Percentiles rank a stretch among this genome's conserved stretches.
Conservation (phyloP, 2,797 vertebrate genomes). For the Ptychobarbus kaznakovi region DNA sequence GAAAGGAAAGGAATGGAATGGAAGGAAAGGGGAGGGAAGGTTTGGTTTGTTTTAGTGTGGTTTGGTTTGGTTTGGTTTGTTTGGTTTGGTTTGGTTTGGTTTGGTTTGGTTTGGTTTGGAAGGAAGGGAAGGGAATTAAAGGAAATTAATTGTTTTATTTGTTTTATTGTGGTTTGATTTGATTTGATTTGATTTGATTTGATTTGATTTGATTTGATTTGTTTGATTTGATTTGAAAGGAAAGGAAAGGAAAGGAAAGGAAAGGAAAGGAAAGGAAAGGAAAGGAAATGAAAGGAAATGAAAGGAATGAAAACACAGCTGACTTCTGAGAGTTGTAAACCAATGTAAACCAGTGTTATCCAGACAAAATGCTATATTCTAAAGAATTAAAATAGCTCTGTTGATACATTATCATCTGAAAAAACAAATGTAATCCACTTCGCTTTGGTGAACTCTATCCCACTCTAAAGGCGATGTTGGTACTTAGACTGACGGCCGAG, state of each 20-base stretch:
- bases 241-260: background rate
- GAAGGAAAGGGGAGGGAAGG: no score
- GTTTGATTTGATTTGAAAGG: background rate
- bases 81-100: no score
- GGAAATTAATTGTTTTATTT: background rate
- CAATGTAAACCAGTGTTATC: background rate
- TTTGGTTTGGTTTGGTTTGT: no score
- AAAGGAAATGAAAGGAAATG: background rate
- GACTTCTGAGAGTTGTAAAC: background rate
- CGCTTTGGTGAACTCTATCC: background rate
- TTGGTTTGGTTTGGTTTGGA: no score
- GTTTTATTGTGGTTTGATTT: no score
- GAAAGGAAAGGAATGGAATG: no score
- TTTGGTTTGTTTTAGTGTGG: no score
- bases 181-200: background rate
- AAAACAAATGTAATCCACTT: constrained; percentile 33
- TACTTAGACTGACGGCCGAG: constrained; percentile 49
- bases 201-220: background rate
- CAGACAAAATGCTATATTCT: background rate
- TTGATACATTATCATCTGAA: constrained; percentile 14
- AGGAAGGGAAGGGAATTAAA: no score
- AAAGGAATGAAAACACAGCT: background rate
- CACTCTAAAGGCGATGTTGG: constrained; percentile 29
- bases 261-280: background rate
- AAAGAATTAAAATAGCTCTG: background rate